Evolutionary conservation across 2,888 invertebrate genomes (phyloP).

Genomic region (Drosophila vallismaia): DNA sequence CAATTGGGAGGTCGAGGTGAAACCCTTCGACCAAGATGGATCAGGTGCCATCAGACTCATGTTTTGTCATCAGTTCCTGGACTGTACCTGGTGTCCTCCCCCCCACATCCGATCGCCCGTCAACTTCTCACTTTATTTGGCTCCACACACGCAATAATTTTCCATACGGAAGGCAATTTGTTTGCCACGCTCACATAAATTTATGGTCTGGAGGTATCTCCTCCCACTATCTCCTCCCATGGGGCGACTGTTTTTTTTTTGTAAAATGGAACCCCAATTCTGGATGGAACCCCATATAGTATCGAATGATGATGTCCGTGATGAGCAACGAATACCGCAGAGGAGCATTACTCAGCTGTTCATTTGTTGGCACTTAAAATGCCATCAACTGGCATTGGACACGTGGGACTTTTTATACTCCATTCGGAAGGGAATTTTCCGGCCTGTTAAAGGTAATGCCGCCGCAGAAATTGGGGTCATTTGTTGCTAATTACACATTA

Average conservation of each 20-base stretch:
- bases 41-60: constrained; percentile 57
- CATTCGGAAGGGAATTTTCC: constrained; percentile 12
- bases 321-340: constrained; percentile 48
- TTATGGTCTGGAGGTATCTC: constrained; percentile 52
- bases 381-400: constrained; percentile 68
- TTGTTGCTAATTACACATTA: constrained; percentile 59
- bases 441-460: constrained; percentile 5
- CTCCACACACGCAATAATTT: constrained; percentile 65
- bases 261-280: constrained; percentile 23
- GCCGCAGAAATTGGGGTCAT: constrained; percentile 40
- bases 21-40: neutral
- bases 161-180: constrained; percentile 70
- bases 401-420: constrained; percentile 49
- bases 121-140: constrained; percentile 36
- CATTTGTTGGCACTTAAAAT: constrained; percentile 63
- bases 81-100: constrained; percentile 7
- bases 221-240: constrained; percentile 38
- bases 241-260: constrained; percentile 8
- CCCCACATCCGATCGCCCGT: neutral
- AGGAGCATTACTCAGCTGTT: constrained; percentile 49
- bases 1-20: constrained; percentile 1
- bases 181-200: constrained; percentile 71
- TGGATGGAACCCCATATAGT: constrained; percentile 9
- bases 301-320: constrained; percentile 51
- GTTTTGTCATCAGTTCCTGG: constrained; percentile 69